Conservation (phyloP, 2,888 invertebrate species). For the Limnephilus rhombicus region DNA sequence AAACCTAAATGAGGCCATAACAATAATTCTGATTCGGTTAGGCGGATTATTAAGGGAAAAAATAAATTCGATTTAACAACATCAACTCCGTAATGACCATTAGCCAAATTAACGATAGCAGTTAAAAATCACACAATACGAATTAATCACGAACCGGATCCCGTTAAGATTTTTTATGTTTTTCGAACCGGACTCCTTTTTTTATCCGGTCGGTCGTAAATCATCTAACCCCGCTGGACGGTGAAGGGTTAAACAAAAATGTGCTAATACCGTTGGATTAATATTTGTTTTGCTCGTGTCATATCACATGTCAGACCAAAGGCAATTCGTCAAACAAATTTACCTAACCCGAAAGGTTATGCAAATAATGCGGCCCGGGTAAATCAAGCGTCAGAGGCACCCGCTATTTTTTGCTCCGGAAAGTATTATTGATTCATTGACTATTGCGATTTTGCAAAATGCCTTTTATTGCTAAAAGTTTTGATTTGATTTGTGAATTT, state of each 20-base stretch:
- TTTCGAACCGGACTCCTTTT: slow-evolving; percentile 38
- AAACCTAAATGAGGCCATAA: neutral
- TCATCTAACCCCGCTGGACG: slow-evolving; percentile 43
- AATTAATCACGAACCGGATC: slow-evolving; percentile 45
- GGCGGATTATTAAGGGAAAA: slow-evolving; percentile 15
- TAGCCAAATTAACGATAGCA: slow-evolving; percentile 50
- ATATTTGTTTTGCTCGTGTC: slow-evolving; percentile 40
- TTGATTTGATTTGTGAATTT: too few relatives aligned
- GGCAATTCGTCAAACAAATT: slow-evolving; percentile 31
- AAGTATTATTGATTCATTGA: neutral
- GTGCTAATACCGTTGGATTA: slow-evolving; percentile 23
- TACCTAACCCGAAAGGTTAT: slow-evolving; percentile 4
- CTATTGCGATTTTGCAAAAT: neutral
- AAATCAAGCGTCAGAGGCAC: neutral
- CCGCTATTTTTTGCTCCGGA: neutral
- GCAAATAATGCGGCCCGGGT: slow-evolving; percentile 11
- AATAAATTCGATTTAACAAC: slow-evolving; percentile 26
- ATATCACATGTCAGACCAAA: slow-evolving; percentile 18
- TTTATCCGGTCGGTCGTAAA: slow-evolving; percentile 35
- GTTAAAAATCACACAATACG: slow-evolving; percentile 51
- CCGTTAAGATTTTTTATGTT: slow-evolving; percentile 11
- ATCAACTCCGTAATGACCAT: slow-evolving; percentile 42
- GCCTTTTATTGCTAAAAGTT: neutral
- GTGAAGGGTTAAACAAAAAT: slow-evolving; percentile 28
- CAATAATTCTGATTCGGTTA: neutral